Conservation (phyloP, 2,797 vertebrate genomes). For the Epinephelus malabaricus region DNA sequence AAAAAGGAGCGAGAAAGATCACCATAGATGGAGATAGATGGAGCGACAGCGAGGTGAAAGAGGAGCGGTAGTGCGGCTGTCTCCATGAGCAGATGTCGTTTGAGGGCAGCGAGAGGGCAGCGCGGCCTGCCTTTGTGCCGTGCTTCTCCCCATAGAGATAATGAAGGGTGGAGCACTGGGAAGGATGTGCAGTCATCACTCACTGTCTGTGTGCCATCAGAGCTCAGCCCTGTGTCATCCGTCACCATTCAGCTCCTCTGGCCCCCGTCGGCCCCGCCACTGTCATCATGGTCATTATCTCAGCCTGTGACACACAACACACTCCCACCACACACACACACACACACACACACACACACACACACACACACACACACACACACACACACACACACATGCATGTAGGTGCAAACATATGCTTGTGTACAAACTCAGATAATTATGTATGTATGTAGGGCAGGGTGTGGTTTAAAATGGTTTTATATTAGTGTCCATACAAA, state of each 20-base stretch:
- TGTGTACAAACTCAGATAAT: slow-evolving; percentile 11
- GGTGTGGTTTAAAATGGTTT: slow-evolving; percentile 4
- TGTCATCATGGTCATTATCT: slow-evolving; percentile 98
- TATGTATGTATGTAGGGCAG: not conserved
- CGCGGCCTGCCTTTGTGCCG: slow-evolving; percentile 84
- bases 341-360: not conserved
- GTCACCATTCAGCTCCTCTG: slow-evolving; percentile 94
- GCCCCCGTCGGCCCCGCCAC: slow-evolving; percentile 89
- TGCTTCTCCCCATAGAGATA: slow-evolving; percentile 88
- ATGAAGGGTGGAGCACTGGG: slow-evolving; percentile 93
- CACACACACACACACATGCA: not conserved
- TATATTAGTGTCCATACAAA: not conserved
- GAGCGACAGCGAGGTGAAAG: slow-evolving; percentile 84
- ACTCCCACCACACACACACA: slow-evolving; percentile 36
- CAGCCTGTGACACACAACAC: slow-evolving; percentile 72
- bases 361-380: slow-evolving; percentile 35
- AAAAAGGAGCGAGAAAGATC: slow-evolving; percentile 78
- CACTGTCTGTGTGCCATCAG: slow-evolving; percentile 95
- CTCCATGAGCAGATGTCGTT: slow-evolving; percentile 87
- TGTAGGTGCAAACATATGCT: slow-evolving; percentile 42
- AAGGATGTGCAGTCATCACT: slow-evolving; percentile 92
- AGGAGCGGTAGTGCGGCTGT: slow-evolving; percentile 76
- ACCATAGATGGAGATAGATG: slow-evolving; percentile 85
- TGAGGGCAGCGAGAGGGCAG: slow-evolving; percentile 88
- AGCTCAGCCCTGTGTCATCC: slow-evolving; percentile 92